A percentile compares a stretch with the other conserved stretches of the same genome.
phyloP scores from a whole-genome alignment of 2,113 vertebrate species.

The Cochlearius cochlearius region DNA sequence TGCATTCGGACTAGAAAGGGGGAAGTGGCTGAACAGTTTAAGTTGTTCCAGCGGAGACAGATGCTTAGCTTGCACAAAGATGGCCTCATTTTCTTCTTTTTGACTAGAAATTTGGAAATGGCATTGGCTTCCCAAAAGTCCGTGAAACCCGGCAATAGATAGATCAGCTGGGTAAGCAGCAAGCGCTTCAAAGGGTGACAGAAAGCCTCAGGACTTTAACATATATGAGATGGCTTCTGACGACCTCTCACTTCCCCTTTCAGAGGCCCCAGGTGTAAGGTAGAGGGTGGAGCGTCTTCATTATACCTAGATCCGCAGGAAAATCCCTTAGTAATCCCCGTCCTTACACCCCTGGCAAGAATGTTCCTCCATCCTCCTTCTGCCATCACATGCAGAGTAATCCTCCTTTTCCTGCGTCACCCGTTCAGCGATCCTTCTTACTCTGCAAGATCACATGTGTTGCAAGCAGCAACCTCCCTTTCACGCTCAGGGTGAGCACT shows the following conservation, averaged over 20 bases:
- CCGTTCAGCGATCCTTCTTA: constrained; percentile 34
- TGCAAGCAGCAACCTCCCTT: background rate
- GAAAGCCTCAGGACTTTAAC: background rate
- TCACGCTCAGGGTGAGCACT: background rate
- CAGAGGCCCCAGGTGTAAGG: background rate
- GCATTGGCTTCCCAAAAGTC: background rate
- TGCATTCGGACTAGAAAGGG: background rate
- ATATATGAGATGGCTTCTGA: background rate
- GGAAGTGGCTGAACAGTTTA: background rate
- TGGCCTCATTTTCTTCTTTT: background rate
- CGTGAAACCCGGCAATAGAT: background rate
- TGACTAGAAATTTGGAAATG: background rate
- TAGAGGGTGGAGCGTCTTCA: background rate
- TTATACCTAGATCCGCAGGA: background rate
- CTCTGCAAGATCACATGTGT: background rate
- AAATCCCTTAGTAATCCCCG: constrained; percentile 16
- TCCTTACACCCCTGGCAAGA: background rate
- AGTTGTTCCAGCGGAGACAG: background rate
- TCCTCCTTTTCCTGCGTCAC: constrained; percentile 27
- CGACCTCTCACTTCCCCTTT: background rate
- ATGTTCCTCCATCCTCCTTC: background rate
- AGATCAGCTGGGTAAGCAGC: background rate
- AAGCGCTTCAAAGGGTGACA: background rate
- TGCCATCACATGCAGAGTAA: constrained; percentile 44
- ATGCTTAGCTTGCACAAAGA: background rate